These are phyloP conservation scores for Itoplectis maculator DNA, from an alignment of 2,888 invertebrate species.

Conservation along the genomic window DNA sequence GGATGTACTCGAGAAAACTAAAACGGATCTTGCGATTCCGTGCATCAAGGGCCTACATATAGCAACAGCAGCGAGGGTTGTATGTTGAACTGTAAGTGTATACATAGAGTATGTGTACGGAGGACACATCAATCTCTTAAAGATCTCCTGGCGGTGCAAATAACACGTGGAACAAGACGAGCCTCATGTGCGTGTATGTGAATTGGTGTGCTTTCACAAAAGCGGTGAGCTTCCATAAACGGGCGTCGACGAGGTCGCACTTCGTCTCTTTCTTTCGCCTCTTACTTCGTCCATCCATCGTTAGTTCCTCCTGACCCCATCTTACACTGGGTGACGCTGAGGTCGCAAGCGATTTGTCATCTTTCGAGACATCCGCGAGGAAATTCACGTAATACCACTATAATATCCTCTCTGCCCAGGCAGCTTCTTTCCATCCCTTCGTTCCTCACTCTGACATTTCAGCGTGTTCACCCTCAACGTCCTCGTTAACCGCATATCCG, in stretches of 20 bases:
- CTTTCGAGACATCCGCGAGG: constrained; percentile 58
- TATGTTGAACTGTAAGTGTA: constrained; percentile 24
- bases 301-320: constrained; percentile 33
- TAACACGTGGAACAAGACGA: constrained; percentile 40
- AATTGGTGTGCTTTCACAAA: constrained; percentile 29
- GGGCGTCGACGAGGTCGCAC: constrained; percentile 7
- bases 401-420: constrained; percentile 55
- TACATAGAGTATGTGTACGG: not conserved
- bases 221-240: constrained; percentile 50
- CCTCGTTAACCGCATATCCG: constrained; percentile 53
- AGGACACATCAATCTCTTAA: constrained; percentile 44
- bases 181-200: constrained; percentile 3
- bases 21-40: constrained; percentile 30
- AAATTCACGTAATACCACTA: constrained; percentile 65
- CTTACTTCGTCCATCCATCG: constrained; percentile 29
- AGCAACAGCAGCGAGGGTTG: constrained; percentile 2
- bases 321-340: constrained; percentile 26
- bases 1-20: constrained; percentile 19
- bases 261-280: constrained; percentile 5
- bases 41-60: not conserved
- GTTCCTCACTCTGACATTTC: constrained; percentile 35
- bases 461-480: not conserved
- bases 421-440: constrained; percentile 41
- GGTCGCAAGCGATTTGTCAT: constrained; percentile 67
- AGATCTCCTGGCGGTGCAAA: constrained; percentile 35